Base-by-base conservation (phyloP, 1,140 invertebrate genomes). In the Rhyacophila brunnea region DNA sequence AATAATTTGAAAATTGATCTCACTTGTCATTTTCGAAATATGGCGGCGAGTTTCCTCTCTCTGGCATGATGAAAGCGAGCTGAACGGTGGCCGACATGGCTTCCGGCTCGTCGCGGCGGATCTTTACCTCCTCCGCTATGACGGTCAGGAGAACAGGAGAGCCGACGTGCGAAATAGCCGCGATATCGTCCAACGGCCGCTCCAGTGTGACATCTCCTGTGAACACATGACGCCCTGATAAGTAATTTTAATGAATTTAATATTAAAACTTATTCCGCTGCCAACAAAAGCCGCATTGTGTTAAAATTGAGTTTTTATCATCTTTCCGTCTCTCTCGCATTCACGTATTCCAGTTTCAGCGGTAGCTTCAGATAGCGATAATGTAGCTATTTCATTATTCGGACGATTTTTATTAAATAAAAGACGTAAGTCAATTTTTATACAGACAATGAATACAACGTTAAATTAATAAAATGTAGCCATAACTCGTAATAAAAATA, bases 81-180 rank as follows among this genome's bases (percentile, higher is more conserved):
- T 89, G 87, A 0, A 90, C 88, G 0, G 87, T 85, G 0, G 87
- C 84, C 11, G 89, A 88, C 76, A 89, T 86, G 3, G 88, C 86
- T 45, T 87, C 84, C 11, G 87, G 86, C 69, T 91, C 87, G 48
- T 87, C 83, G 66, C 81, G 77, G 61, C 80, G 78, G 65, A 84
- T 62, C 68, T 85, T 73, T 77, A 93, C 85, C 75, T 94, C 92
- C 70, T 93, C 90, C 10, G 92, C 92, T 18, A 92, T 84, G 15
- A 94, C 85, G 2, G 86, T 91, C 34, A 94, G 78, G 32, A 92
- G 78, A 40, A 94, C 86, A 9, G 91, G 91, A 53, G 90, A 84
- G 36, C 88, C 86, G 11, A 85, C 81, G 66, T 88, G 85, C 15
- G 87, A 87, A 64, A 92, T 89, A 51, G 87, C 82, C 32, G 85